Conservation (phyloP, 2,113 vertebrate species). For the Tetraodon nigroviridis region DNA sequence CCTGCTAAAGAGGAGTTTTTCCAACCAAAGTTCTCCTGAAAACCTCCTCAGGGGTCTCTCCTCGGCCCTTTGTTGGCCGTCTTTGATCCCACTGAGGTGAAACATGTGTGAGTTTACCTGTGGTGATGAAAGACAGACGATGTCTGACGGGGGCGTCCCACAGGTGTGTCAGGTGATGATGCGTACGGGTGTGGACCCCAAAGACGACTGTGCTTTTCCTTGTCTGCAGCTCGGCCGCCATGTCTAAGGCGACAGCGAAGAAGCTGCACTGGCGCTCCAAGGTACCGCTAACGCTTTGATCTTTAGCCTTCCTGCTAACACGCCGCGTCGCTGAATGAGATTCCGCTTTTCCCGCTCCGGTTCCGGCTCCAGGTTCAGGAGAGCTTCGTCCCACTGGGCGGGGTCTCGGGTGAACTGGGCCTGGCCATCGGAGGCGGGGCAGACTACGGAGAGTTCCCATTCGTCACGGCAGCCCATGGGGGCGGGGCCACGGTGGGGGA, state of each 20-base stretch:
- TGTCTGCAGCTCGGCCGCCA: conserved; percentile 60
- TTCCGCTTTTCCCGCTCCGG: neutral
- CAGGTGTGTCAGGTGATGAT: no score
- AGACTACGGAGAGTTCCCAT: conserved; percentile 79
- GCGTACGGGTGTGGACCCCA: neutral
- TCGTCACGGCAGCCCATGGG: conserved; percentile 72
- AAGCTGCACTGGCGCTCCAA: conserved; percentile 79
- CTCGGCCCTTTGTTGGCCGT: no score
- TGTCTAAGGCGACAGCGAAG: conserved; percentile 78
- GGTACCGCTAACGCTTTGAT: no score
- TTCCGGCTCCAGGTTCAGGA: conserved; percentile 69
- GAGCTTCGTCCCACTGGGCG: conserved; percentile 74
- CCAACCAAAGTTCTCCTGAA: no score
- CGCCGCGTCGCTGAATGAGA: no score
- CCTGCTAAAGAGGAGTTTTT: no score
- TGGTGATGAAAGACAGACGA: neutral
- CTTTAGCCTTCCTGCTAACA: no score
- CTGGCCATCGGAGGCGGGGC: conserved; percentile 75
- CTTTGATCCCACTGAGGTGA: no score
- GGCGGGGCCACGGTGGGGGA: conserved; percentile 74
- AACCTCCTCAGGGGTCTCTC: no score
- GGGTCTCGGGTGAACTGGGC: conserved; percentile 72
- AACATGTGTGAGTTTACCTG: neutral
- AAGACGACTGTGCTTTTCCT: neutral
- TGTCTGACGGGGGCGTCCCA: neutral